Base-by-base conservation (phyloP, 2,888 invertebrate genomes). In the Azorinus chamasolen region DNA sequence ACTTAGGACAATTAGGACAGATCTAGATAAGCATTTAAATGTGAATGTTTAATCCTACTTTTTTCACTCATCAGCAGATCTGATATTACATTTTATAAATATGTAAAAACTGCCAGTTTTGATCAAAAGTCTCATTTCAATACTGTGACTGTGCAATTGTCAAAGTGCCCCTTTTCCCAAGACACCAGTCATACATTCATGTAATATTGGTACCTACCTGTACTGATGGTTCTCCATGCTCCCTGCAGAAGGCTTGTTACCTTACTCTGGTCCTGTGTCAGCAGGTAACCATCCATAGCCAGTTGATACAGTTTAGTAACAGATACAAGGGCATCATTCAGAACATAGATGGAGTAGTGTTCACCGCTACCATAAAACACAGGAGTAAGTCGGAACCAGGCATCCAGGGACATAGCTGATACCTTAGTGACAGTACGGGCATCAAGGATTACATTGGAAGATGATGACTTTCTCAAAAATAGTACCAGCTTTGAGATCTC, bases 251-350 rank as follows among this genome's bases (percentile, higher is more conserved):
- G 18, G 27, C 25, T 41, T 14, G 71, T 63, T 0, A 82, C 32
- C 0, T 65, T 65, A 27, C 39, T 46, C 37, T 51, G 71, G 46
- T 80, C 76, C 8, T 58, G 62, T 2, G 57, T 27, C 18, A 75
- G 51, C 1, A 80, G 14, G 62, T 74, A 82, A 8, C 69, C 76
- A 32, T 80, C 59, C 14, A 84, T 45, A 54, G 65, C 55, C 0
- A 77, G n/a, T 0, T 43, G 39, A 51, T 73, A 72, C 20, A 83
- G 57, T 46, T 57, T 46, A 20, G 50, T 61, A 45, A 65, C 61
- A 20, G 66, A 61, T 48, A 63, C 37, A 12, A 72, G 57, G 32
- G 43, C 55, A 24, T 61, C 55, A n/a, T 45, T 24, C 20, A 39
- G 53, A 1, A 63, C 46, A 37, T 64, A 59, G 39, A 75, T 59